Base-by-base conservation (phyloP, 1,140 invertebrate genomes). In the Nymphalis io region DNA sequence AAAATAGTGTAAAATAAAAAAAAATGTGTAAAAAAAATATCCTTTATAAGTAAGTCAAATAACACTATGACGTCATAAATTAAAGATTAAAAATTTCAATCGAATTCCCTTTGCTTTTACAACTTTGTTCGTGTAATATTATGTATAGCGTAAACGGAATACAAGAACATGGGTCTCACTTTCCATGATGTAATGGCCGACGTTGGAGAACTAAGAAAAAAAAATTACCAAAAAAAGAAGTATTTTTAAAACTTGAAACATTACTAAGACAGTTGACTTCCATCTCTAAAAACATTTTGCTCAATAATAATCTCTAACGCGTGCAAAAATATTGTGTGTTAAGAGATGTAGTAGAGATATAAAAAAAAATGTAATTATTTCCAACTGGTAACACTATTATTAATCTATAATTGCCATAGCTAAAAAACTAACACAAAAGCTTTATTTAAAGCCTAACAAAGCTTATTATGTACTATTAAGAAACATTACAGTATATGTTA, bases 61-160 rank as follows among this genome's bases (percentile, higher is more conserved):
- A 8, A 33, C 27, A 33, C 27, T 33, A 33, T 33, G 27, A 33
- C 27, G 27, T 33, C 27, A 33, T 33, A 33, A 2, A 27, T 27
- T 8, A 1, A 33, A n/a, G n/a, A n/a, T n/a, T 8, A 33, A 8
- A 8, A 33, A 3, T 33, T 33, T 33, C 39, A 58, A 38, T 44
- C 53, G 16, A 48, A 64, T 15, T 18, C 2, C 33, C 51, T 18
- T 27, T 33, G 42, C 60, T 59, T 60, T 55, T 63, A 72, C 21
- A 79, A 69, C 51, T 75, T 66, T 6, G 64, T 61, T 10, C 76
- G 82, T 11, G 85, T 81, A 69, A 89, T 81, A 55, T 89, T 86
- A 46, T 89, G 87, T 72, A 89, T 86, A 15, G 84, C 79, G 42
- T 81, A 87, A 59, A 89, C 75, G 10, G 81, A 82, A 12, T 70